Evolutionary conservation across 2,888 invertebrate species (phyloP).

Genomic region (Pardosa pseudoannulata): DNA sequence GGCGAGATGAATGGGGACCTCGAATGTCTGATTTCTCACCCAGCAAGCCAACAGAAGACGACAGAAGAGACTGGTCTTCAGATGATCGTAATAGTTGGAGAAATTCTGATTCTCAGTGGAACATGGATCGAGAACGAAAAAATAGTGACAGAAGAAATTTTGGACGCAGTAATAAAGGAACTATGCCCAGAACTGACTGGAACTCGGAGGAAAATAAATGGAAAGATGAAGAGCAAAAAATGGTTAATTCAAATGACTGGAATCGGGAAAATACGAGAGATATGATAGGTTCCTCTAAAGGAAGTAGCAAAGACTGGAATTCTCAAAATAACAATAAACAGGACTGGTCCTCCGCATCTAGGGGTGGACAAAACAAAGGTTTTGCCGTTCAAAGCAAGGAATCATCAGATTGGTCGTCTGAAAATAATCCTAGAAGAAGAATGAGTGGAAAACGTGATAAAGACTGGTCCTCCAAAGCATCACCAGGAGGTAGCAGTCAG

Average conservation of each 20-base stretch:
- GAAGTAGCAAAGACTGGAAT: neutral
- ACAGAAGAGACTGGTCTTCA: neutral
- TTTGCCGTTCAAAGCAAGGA: neutral
- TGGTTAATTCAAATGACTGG: neutral
- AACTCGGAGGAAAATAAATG: neutral
- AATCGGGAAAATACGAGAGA: neutral
- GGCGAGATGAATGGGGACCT: neutral
- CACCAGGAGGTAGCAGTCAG: neutral
- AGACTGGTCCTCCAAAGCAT: neutral
- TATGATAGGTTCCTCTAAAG: no score
- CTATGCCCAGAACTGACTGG: neutral
- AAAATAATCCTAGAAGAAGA: neutral
- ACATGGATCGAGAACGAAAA: neutral
- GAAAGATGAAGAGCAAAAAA: neutral
- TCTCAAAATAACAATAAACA: neutral
- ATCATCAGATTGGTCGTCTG: neutral
- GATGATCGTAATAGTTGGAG: neutral
- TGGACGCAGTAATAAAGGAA: neutral
- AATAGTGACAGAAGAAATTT: neutral
- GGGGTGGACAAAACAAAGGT: neutral
- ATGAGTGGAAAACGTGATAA: neutral
- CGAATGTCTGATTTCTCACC: neutral
- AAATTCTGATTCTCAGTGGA: neutral
- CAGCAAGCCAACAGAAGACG: neutral
- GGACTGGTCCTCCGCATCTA: constrained; percentile 29